Evolutionary conservation across 2,888 invertebrate species (phyloP).

Genomic region (Metalampra italica): DNA sequence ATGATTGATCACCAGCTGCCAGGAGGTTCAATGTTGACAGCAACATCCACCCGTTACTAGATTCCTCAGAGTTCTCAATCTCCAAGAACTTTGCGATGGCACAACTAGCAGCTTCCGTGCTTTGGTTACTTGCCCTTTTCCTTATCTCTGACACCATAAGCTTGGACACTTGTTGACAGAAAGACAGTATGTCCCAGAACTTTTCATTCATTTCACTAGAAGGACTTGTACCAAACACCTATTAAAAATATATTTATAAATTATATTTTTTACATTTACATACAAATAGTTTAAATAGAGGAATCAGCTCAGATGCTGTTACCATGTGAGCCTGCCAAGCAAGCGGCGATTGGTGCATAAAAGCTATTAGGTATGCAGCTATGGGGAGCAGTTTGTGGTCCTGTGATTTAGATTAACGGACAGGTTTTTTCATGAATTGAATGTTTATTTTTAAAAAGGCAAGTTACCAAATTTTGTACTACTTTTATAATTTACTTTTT

Average conservation of each 20-base stretch:
- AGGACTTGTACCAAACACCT: conserved; percentile 96
- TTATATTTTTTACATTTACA: too few relatives aligned
- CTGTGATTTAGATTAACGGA: too few relatives aligned
- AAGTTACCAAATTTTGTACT: too few relatives aligned
- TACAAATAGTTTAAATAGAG: too few relatives aligned
- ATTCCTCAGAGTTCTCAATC: conserved; percentile 95
- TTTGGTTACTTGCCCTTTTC: conserved; percentile 96
- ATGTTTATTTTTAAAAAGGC: too few relatives aligned
- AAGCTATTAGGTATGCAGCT: too few relatives aligned
- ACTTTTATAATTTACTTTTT: too few relatives aligned
- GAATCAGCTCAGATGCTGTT: too few relatives aligned
- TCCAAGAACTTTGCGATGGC: conserved; percentile 98
- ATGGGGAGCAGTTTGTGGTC: too few relatives aligned
- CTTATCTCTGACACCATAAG: conserved; percentile 98
- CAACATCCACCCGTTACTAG: conserved; percentile 98
- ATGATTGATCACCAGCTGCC: conserved; percentile 92
- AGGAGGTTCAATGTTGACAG: conserved; percentile 93
- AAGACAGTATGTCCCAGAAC: conserved; percentile 96
- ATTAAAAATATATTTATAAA: neutral
- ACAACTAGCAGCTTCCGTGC: conserved; percentile 96
- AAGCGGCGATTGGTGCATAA: too few relatives aligned
- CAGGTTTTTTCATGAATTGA: too few relatives aligned
- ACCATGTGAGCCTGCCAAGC: too few relatives aligned
- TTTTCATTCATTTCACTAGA: conserved; percentile 98
- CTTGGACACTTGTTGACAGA: conserved; percentile 95